Base-by-base conservation (phyloP, 2,113 vertebrate genomes). In the Phaetusa simplex region DNA sequence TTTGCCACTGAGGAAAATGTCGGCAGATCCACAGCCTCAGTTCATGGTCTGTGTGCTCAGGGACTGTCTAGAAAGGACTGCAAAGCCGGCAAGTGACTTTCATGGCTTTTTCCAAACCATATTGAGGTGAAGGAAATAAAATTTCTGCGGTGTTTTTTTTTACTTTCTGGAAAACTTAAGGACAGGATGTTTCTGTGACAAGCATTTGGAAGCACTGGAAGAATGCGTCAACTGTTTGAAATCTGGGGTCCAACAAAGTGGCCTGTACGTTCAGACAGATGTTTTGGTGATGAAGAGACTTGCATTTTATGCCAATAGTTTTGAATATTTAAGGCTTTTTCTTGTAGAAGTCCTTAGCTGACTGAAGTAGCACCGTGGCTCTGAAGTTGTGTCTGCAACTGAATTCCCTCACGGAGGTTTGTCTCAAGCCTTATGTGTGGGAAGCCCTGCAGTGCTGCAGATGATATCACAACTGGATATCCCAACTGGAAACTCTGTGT, bases 381-480 rank as follows among this genome's bases (percentile, higher is more conserved):
- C 79, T 90, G 53, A 90, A 90, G 64, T 52, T 92, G 78, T 62
- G n/a, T 93, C 89, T 87, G 93, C 81, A 79, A 38, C 65, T 69
- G 77, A 91, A 93, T 95, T 96, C 69, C 86, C 72, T 59, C 32
- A 3, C 2, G 34, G 73, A 91, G 49, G 21, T 96, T 92, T 93
- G 50, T 84, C 69, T 91, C 64, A 65, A 76, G 69, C 82, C 69
- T 67, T 65, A 6, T 15, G 26, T 82, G 69, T 84, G 59, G 72
- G 72, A 91, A 95, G 72, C 21, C 40, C 56, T 76, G 73, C 56
- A 73, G 80, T 70, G 69, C 42, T 92, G 70, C 2, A 6, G 88
- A 88, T 94, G 72, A 83, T 83, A 87, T 64, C 91, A 92, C 87
- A 83, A 65, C 82, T 90, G 82, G 66, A 91, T 95, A 81, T 87